Base-by-base conservation (phyloP, 2,797 vertebrate species). In the Hypotaenidia philippensis region DNA sequence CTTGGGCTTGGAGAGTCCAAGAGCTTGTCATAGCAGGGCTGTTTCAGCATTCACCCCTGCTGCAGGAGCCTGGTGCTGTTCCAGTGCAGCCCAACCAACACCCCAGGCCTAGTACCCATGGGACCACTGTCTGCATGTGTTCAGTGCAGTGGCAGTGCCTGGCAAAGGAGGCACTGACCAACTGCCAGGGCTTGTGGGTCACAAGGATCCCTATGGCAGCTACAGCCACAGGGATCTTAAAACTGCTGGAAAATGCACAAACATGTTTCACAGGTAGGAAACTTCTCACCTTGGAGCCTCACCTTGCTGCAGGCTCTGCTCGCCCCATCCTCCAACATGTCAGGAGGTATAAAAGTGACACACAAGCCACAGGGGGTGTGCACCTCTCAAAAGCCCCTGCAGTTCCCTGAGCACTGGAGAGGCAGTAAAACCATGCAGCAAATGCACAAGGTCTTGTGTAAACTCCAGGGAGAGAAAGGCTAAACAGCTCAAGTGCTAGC, bases 111-210 rank as follows among this genome's bases (percentile, higher is more conserved):
- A 45, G 9, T 11, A 53, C 34, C 11, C 3, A 2, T 1, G 1
- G 25, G 22, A 26, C 20, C 32, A 40, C 74, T 53, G 44, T 41
- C 41, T 65, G 32, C 14, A 7, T 17, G 20, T 2, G 4, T 21
- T 40, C 38, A 40, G 19, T 3, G 8, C 65, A 83, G 38, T 36
- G 65, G 45, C 0, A 0, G 41, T 40, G 50, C 26, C 52, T 49
- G 47, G n/a, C 2, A 10, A 87, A 57, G 50, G 32, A 86, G 22
- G 45, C 0, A 1, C 64, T 14, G 31, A 18, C 45, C 2, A 78
- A n/a, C 23, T 45, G 38, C 45, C 74, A 77, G 60, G 1, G 10
- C 22, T 32, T 1, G 0, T 6, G 29, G 22, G 56, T 70, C 60
- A 74, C 47, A 61, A 34, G 27, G 69, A 65, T 41, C 22, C 15